These are phyloP conservation scores for Caenorhabditis sinica DNA, from an alignment of 2,888 invertebrate species.

Conservation along the genomic window DNA sequence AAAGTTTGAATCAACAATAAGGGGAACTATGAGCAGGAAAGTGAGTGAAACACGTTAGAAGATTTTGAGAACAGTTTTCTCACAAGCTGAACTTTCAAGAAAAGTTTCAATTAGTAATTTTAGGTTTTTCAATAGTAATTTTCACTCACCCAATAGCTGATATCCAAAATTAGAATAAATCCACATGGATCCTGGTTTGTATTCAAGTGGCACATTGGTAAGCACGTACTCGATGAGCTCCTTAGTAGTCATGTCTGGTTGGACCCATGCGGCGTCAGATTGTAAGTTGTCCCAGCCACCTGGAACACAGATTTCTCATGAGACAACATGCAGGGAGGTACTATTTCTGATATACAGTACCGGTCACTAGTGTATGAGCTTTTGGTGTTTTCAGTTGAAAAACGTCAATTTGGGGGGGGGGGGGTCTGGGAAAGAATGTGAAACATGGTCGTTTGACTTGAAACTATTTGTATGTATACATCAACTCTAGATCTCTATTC, in stretches of 20 bases:
- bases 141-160: slow-evolving; percentile 77
- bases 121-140: not conserved
- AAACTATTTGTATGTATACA: no score
- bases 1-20: not conserved
- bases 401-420: no score
- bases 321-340: not conserved
- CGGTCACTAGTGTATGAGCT: no score
- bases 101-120: not conserved
- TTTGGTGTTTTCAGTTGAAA: no score
- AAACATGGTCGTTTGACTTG: no score
- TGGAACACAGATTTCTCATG: slow-evolving; percentile 37
- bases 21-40: not conserved
- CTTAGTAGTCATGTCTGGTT: slow-evolving; percentile 77
- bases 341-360: no score
- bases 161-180: slow-evolving; percentile 83
- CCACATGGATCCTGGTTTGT: slow-evolving; percentile 79
- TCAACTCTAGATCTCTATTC: no score
- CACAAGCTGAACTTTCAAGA: not conserved
- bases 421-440: no score
- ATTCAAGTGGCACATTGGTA: slow-evolving; percentile 75
- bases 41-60: not conserved
- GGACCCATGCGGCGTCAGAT: slow-evolving; percentile 82
- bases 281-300: slow-evolving; percentile 82
- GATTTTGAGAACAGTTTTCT: no score
- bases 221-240: slow-evolving; percentile 76